Evolutionary conservation across 2,888 invertebrate genomes (phyloP).

Genomic region (Pedicia rivosa): DNA sequence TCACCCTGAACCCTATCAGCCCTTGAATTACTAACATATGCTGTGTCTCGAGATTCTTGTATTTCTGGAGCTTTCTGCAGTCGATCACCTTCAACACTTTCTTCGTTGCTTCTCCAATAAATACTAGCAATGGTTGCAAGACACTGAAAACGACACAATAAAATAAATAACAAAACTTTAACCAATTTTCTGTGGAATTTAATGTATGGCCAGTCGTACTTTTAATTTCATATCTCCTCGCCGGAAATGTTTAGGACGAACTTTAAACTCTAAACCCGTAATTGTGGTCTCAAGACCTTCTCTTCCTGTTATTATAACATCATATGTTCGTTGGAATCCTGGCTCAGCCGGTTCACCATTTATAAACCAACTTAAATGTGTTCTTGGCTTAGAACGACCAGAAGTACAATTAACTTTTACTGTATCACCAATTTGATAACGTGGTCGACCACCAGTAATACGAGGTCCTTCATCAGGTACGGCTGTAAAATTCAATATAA

Average conservation of each 20-base stretch:
- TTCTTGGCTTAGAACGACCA: slow-evolving; percentile 65
- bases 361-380: slow-evolving; percentile 72
- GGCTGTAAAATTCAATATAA: slow-evolving; percentile 43
- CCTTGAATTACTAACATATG: slow-evolving; percentile 43
- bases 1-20: slow-evolving; percentile 64
- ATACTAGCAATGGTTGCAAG: slow-evolving; percentile 74
- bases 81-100: slow-evolving; percentile 67
- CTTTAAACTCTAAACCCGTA: slow-evolving; percentile 64
- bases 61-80: slow-evolving; percentile 56
- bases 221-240: slow-evolving; percentile 75
- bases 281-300: slow-evolving; percentile 59
- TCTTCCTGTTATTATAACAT: slow-evolving; percentile 36
- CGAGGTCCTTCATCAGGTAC: slow-evolving; percentile 68
- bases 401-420: slow-evolving; percentile 77
- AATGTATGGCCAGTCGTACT: too few relatives aligned
- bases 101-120: slow-evolving; percentile 77
- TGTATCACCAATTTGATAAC: slow-evolving; percentile 68
- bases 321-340: slow-evolving; percentile 34
- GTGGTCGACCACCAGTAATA: slow-evolving; percentile 61
- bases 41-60: slow-evolving; percentile 62
- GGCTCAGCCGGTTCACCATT: slow-evolving; percentile 61
- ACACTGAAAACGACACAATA: slow-evolving; percentile 52
- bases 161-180: too few relatives aligned
- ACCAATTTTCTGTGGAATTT: too few relatives aligned
- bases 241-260: slow-evolving; percentile 65